These are phyloP conservation scores for Zonotrichia leucophrys DNA, from an alignment of 2,113 vertebrate genomes.

Conservation along the genomic window DNA sequence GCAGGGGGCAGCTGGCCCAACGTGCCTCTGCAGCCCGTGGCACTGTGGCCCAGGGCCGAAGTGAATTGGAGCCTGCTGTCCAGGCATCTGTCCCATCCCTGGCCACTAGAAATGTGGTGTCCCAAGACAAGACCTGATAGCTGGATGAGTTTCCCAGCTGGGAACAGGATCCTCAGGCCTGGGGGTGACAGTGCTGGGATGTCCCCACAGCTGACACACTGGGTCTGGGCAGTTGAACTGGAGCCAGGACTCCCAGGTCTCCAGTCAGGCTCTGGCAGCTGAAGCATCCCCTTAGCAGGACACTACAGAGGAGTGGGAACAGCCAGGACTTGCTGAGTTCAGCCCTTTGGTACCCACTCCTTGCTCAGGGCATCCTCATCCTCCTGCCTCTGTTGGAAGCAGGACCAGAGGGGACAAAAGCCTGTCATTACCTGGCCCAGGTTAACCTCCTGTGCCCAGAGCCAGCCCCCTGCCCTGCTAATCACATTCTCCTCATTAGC, in stretches of 20 bases:
- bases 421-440: constrained; percentile 15
- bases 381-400: neutral
- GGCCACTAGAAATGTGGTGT: neutral
- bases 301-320: neutral
- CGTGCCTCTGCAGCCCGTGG: fast-evolving
- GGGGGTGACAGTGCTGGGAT: neutral
- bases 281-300: neutral
- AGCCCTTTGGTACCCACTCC: neutral
- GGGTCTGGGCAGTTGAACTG: neutral
- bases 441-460: constrained; percentile 1
- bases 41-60: neutral
- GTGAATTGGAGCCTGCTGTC: neutral
- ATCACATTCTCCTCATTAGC: neutral
- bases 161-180: neutral
- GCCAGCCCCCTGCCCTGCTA: constrained; percentile 14
- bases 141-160: neutral
- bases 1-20: fast-evolving
- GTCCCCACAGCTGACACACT: fast-evolving
- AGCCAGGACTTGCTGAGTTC: neutral
- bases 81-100: neutral
- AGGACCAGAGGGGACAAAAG: neutral
- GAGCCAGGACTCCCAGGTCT: neutral
- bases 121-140: neutral
- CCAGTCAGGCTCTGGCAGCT: fast-evolving
- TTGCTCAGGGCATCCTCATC: neutral